Evolutionary conservation across 1,140 invertebrate species (phyloP).

Genomic region (Colletes latitarsis): DNA sequence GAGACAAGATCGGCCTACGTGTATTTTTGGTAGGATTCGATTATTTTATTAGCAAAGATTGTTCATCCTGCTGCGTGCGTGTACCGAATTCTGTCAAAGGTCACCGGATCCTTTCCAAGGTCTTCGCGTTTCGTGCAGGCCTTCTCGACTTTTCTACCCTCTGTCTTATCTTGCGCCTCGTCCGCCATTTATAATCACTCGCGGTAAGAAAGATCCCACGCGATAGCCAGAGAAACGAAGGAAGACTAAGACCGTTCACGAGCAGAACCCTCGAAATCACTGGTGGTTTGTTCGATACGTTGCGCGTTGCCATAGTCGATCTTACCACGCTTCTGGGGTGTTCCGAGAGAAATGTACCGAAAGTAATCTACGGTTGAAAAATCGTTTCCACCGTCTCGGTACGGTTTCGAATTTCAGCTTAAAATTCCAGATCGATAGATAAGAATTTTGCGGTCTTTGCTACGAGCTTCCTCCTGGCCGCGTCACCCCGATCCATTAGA

Average conservation of each 20-base stretch:
- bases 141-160: slow-evolving; percentile 41
- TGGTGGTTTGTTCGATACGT: slow-evolving; percentile 61
- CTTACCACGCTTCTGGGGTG: background rate
- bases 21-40: background rate
- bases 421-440: no score
- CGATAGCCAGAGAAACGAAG: no score
- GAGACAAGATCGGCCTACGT: no score
- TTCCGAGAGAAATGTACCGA: no score
- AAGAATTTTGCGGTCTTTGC: no score
- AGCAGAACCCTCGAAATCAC: background rate
- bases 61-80: no score
- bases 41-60: no score
- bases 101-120: slow-evolving; percentile 43
- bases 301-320: slow-evolving; percentile 50
- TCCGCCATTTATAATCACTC: slow-evolving; percentile 27
- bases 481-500: no score
- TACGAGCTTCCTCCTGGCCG: no score
- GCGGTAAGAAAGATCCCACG: background rate
- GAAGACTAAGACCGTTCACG: background rate
- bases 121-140: slow-evolving; percentile 20
- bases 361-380: no score
- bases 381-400: no score
- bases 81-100: slow-evolving; percentile 64
- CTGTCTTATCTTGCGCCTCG: slow-evolving; percentile 42
- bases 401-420: no score